Base-by-base conservation (phyloP, 1,140 invertebrate species). In the Venturia canescens region DNA sequence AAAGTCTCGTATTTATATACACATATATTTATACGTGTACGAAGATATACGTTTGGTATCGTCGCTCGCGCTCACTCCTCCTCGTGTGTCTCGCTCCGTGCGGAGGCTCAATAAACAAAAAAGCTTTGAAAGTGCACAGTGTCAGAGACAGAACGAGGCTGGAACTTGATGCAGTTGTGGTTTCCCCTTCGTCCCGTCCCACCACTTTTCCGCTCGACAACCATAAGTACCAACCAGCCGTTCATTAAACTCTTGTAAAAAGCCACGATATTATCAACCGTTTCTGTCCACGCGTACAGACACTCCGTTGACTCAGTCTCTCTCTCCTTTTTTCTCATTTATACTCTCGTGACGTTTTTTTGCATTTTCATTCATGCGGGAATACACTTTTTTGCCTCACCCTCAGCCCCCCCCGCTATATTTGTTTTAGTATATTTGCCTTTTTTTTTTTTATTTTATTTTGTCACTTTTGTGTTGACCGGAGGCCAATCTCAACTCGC, bases 151-250 rank as follows among this genome's bases (percentile, higher is more conserved):
- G 48, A 44, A 53, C 38, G 31, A 38, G 53, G 53, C 66, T 15
- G 29, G 31, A 80, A 80, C 72, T 79, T 44, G 26, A 34, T 63
- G 57, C 75, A 77, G 60, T 63, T 81, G 79, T 82, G 84, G 84
- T 89, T 89, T 88, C 86, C 86, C 86, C 86, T 85, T 88, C 88
- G 87, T 86, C 87, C 78, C 83, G 86, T 87, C 86, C 82, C 85
- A 85, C 86, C 83, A 88, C 85, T 88, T 88, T 88, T 88, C 86
- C 88, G 82, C 83, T 86, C 85, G 84, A 80, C 85, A 83, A 75
- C 81, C 83, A 84, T 82, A 84, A 84, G 80, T 84, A 84, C 75
- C 80, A 69, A 69, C 66, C 80, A 80, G 82, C 75, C 82, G 84
- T 87, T 86, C 86, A 81, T 86, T 86, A 86, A 29, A 87, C 87